A percentile compares a stretch with the other conserved stretches of the same genome.
phyloP scores from a whole-genome alignment of 2,797 vertebrate genomes.

The Notolepis coatsorum region DNA sequence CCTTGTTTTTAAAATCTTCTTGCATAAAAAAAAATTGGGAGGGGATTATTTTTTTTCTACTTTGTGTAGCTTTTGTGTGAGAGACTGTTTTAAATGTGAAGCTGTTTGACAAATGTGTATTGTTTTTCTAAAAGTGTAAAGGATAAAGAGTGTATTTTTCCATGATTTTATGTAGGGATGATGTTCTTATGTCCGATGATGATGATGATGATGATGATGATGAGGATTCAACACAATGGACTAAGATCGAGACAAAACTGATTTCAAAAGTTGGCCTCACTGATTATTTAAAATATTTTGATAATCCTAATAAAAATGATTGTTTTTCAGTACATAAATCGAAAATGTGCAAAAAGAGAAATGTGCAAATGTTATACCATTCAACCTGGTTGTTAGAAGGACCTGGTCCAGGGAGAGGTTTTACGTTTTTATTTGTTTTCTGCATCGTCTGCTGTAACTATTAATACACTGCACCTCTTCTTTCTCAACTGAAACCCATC shows the following conservation, averaged over 20 bases:
- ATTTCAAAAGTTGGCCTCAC: slow-evolving; percentile 19
- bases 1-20: slow-evolving; percentile 33
- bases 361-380: slow-evolving; percentile 44
- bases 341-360: slow-evolving; percentile 24
- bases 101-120: slow-evolving; percentile 37
- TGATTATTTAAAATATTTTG: slow-evolving; percentile 40
- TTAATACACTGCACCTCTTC: slow-evolving; percentile 60
- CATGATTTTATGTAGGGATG: slow-evolving; percentile 41
- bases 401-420: slow-evolving; percentile 30
- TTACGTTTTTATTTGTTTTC: slow-evolving; percentile 51
- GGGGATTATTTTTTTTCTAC: slow-evolving; percentile 38
- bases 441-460: slow-evolving; percentile 70
- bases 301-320: slow-evolving; percentile 64
- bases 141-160: slow-evolving; percentile 42
- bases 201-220: no score
- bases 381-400: slow-evolving; percentile 13
- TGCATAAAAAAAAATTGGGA: no score
- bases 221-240: no score
- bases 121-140: slow-evolving; percentile 19
- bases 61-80: slow-evolving; percentile 52
- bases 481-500: slow-evolving; percentile 53
- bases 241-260: slow-evolving; percentile 11
- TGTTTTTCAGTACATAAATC: no score
- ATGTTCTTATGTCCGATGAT: no score
- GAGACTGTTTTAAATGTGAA: slow-evolving; percentile 57